These are phyloP conservation scores for Campylorhamphus procurvoides DNA, from an alignment of 2,113 vertebrate genomes.

Conservation along the genomic window DNA sequence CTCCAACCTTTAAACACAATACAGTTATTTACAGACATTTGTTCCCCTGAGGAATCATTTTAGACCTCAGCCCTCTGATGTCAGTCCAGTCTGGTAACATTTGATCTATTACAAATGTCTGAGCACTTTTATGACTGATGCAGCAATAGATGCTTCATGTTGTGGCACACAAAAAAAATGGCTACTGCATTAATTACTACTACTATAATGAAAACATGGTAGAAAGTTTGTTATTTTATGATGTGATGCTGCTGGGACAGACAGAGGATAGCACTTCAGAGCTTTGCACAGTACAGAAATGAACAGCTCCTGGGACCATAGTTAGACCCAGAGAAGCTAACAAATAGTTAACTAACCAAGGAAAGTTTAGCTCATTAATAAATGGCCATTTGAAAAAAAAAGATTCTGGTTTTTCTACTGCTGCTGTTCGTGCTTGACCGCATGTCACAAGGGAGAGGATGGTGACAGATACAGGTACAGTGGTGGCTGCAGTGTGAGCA, in stretches of 20 bases:
- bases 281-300: not conserved
- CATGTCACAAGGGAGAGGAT: rapidly evolving
- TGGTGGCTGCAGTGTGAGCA: not conserved
- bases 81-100: not conserved
- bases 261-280: not conserved
- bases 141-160: not conserved
- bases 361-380: not conserved
- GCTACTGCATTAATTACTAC: too few species aligned
- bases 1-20: not conserved
- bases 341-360: not conserved
- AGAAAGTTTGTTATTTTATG: not conserved
- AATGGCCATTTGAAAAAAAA: not conserved
- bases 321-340: not conserved
- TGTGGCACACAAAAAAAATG: not conserved
- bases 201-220: not conserved
- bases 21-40: not conserved
- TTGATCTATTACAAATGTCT: not conserved
- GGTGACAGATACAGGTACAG: rapidly evolving
- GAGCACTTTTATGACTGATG: not conserved
- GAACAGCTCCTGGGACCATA: too few species aligned
- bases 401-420: rapidly evolving
- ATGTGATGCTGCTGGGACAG: not conserved
- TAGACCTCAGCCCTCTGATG: not conserved
- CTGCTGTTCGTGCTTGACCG: not conserved
- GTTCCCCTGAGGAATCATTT: not conserved